Evolutionary conservation across 2,113 vertebrate genomes (phyloP), one percentile per base, ranked within the genome.

Genomic region (Bubalus kerabau): DNA sequence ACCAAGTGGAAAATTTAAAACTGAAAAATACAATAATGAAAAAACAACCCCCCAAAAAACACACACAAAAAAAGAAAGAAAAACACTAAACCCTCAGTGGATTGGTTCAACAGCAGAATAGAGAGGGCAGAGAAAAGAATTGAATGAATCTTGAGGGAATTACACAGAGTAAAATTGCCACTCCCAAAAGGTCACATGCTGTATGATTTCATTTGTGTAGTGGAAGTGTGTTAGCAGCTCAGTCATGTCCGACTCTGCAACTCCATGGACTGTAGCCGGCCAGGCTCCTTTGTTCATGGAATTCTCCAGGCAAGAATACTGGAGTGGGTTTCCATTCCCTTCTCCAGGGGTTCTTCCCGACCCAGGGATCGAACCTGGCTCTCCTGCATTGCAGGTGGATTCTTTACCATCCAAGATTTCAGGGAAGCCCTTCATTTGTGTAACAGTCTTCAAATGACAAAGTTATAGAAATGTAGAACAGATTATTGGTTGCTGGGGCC

Each of bases 1-100:
- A 85, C 24, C 11, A 94, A 85, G 15, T 92, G 17, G 88, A 96
- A 80, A 89, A 26, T 94, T 94, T 59, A n/a, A 91, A 95, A 96
- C 28, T 30, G 46, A 62, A 84, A 84, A 84, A 76, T 84, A 76
- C 0, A 62, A 10, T 90, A 74, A 74, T 12, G 7, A 81, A 86
- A 89, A 76, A 76, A 26, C 71, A 26, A 14, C 40, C 11, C 36
- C 71, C 40, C n/a, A 50, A 60, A 50, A 62, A 28, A 57, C 46
- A 19, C 71, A 76, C 36, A 76, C 32, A 48, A 11, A 23, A 23
- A 82, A 52, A 74, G 5, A 76, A 80, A 30, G 28, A 23, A 52
- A 54, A 81, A 48, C 78, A 32, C 48, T 32, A 82, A 54, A n/a
- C 50, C 50, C 36, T 87, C 62, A 95, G 10, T 87, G 32, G 40